These are phyloP conservation scores for Athalia cordata DNA, from an alignment of 2,888 invertebrate genomes.

Conservation along the genomic window DNA sequence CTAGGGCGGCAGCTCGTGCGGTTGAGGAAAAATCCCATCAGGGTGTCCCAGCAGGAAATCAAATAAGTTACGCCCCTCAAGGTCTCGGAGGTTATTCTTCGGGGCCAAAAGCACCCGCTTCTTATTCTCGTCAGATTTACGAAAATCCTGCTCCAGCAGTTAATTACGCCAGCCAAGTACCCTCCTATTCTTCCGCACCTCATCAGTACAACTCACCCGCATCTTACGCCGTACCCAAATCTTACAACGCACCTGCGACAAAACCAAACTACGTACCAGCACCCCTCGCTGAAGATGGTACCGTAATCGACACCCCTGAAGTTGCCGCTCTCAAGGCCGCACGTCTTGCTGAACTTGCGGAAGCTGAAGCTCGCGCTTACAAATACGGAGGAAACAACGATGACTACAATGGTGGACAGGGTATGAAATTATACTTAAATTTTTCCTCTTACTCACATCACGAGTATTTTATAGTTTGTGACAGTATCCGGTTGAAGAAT, in stretches of 20 bases:
- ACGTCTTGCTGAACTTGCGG: constrained; percentile 69
- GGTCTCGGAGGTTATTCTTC: constrained; percentile 48
- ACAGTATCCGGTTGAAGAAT: constrained; percentile 2
- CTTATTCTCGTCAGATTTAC: constrained; percentile 35
- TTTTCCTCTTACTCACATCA: neutral
- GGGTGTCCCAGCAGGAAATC: constrained; percentile 46
- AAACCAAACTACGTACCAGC: constrained; percentile 68
- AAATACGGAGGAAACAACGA: constrained; percentile 62
- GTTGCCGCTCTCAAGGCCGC: constrained; percentile 70
- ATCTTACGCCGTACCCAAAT: constrained; percentile 47
- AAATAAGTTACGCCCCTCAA: constrained; percentile 48
- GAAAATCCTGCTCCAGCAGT: constrained; percentile 44
- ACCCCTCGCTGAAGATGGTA: constrained; percentile 70
- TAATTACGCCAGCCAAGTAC: constrained; percentile 43
- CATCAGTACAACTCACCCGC: constrained; percentile 54
- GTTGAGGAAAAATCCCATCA: constrained; percentile 58
- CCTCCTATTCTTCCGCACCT: constrained; percentile 35
- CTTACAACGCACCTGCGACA: constrained; percentile 48
- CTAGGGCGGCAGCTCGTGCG: constrained; percentile 68
- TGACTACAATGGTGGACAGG: constrained; percentile 54
- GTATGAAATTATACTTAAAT: constrained; percentile 45
- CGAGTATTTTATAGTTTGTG: neutral
- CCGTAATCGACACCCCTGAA: constrained; percentile 71
- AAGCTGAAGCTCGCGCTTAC: constrained; percentile 70
- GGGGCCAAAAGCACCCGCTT: constrained; percentile 21